These are phyloP conservation scores for Pristionchus fissidentatus DNA, from an alignment of 2,888 invertebrate species.

Conservation along the genomic window DNA sequence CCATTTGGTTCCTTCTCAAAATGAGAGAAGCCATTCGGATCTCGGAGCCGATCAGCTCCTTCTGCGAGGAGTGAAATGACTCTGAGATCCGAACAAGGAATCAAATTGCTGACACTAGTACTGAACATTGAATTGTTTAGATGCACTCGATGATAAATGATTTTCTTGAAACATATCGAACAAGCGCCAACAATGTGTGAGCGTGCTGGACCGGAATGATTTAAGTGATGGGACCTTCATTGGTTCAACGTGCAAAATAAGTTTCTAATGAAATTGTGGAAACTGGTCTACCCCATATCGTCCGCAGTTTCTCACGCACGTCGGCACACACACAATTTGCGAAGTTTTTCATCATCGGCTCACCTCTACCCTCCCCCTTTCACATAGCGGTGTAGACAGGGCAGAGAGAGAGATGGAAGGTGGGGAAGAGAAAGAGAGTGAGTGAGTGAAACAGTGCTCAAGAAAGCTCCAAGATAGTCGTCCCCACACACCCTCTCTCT, in stretches of 20 bases:
- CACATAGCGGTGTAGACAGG: neutral
- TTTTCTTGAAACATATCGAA: too few relatives aligned
- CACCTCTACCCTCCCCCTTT: neutral
- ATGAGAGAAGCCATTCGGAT: too few relatives aligned
- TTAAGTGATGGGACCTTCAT: neutral
- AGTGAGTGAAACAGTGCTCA: constrained; percentile 36
- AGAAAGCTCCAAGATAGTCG: constrained; percentile 22
- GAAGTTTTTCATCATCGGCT: neutral
- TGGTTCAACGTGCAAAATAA: neutral
- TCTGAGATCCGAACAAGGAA: too few relatives aligned
- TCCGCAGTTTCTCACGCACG: neutral
- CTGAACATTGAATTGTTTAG: too few relatives aligned
- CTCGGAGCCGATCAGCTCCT: too few relatives aligned
- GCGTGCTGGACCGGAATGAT: neutral
- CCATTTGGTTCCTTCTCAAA: too few relatives aligned
- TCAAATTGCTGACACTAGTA: too few relatives aligned
- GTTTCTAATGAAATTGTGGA: neutral
- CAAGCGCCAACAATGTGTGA: too few relatives aligned
- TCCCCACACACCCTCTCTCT: neutral
- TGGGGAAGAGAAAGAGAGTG: too few relatives aligned
- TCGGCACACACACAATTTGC: constrained; percentile 1
- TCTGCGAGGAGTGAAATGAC: too few relatives aligned
- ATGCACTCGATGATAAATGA: too few relatives aligned
- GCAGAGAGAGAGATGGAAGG: neutral
- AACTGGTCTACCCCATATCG: constrained; percentile 12